Base-by-base conservation (phyloP, 2,888 invertebrate genomes). In the Nomada ruficornis region DNA sequence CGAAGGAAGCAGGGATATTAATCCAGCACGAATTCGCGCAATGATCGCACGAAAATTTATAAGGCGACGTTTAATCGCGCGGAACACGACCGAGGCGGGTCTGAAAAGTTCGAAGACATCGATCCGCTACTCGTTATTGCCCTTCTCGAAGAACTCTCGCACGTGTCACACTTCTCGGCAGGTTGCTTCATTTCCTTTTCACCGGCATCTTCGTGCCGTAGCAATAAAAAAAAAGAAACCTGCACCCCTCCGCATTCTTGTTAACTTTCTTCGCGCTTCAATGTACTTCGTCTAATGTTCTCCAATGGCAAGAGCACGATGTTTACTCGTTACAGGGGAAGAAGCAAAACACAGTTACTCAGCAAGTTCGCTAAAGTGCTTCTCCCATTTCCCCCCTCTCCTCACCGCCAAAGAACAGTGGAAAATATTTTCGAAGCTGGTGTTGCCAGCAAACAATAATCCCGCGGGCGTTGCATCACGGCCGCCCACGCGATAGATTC, bases 51-150 rank as follows among this genome's bases (percentile, higher is more conserved):
- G 60, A 75, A 79, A 86, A 87, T 88, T 87, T 88, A 86, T 87
- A 26, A 80, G 52, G 13, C 68, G 44, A 52, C 80, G 76, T 84
- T 36, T 86, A 87, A 87, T 87, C 88, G 90, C 74, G 67, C 81
- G 80, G 78, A 78, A 89, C 90, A 89, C 85, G 88, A 80, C 72
- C 83, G 84, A 80, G 89, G 89, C 89, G 90, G 88, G 84, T 63
- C 84, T 62, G 50, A 70, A 72, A 73, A 72, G 67, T 77, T 82
- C 44, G 62, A 75, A 70, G 82, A 87, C 87, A 80, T 85, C 85
- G 85, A 64, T 76, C 64, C 50, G 15, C n/a, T 72, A 52, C 47
- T 47, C 52, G 60, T 73, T 75, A 73, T 87, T 73, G 62, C 52
- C 65, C 15, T 44, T 15, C 20, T 23, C 54, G 0, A 11, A 42